Evolutionary conservation across 2,113 vertebrate genomes (phyloP), one percentile per base, ranked within the genome.

Genomic region (Myiagra hebetior): DNA sequence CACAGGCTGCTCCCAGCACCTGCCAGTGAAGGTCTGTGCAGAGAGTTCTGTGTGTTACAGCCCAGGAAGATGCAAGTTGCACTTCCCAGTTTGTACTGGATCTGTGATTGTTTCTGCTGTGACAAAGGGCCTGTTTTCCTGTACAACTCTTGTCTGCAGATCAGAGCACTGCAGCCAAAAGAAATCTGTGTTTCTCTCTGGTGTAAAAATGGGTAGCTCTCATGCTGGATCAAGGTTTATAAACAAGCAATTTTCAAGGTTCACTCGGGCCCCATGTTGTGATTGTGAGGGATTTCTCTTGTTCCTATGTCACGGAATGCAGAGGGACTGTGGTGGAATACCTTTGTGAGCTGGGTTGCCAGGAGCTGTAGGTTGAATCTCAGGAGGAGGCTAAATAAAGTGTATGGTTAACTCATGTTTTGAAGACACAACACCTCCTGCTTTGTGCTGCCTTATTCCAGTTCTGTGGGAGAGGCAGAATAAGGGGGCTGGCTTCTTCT

Each of bases 61-160:
- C 23, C 23, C 1, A 0, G 84, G 46, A n/a, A 52, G 56, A 6
- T 9, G 27, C 0, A 0, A 56, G n/a, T 50, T 1, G 1, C 0
- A 0, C 18, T 64, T 69, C 60, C 67, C 33, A 18, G 8, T 35
- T 70, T 57, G 35, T 55, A 22, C 31, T 57, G 47, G 42, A 23
- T 28, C 59, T 26, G 5, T 26, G 24, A 21, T 41, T 39, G 31
- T 50, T 68, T 80, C 81, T 83, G 35, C 42, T 6, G 1, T 53
- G 76, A 31, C 35, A 44, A 44, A 86, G 35, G 19, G 24, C 31
- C 31, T 52, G 17, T 23, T 78, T 47, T 28, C 3, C 2, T n/a
- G 35, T 13, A 17, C n/a, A 67, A 2, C 28, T 60, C 49, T n/a
- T 47, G 28, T 35, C 62, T 24, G 9, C 52, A 30, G n/a, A 57